A percentile compares a stretch with the other conserved stretches of the same genome.
Conservation (phyloP, 2,888 invertebrate genomes). For the Capitulum mitella region DNA sequence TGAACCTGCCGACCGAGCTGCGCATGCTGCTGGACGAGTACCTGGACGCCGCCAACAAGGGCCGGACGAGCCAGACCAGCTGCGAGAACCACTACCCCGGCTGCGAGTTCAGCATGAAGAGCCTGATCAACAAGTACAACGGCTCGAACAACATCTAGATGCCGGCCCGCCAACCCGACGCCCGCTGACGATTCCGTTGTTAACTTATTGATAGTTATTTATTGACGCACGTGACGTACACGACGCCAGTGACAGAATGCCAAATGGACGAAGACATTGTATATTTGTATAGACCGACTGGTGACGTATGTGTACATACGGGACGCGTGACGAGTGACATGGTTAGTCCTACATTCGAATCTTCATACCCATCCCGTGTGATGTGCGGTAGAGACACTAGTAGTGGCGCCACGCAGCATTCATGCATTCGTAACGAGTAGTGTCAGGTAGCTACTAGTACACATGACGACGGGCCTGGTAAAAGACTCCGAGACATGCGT, state of each 20-base stretch:
- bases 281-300: not conserved
- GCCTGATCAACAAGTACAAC: conserved; percentile 33
- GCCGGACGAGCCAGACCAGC: conserved; percentile 33
- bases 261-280: not conserved
- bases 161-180: not conserved
- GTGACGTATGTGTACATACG: not conserved
- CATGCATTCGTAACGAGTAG: conserved; percentile 18
- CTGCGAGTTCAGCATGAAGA: conserved; percentile 35
- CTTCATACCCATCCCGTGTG: conserved; percentile 9
- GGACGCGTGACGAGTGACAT: not conserved
- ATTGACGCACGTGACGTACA: conserved; percentile 3
- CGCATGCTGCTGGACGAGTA: conserved; percentile 35
- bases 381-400: not conserved
- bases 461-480: not conserved
- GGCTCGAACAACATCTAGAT: not conserved
- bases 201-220: conserved; percentile 23
- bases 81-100: conserved; percentile 34
- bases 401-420: not conserved
- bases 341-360: conserved; percentile 11
- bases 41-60: conserved; percentile 35
- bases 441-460: not conserved
- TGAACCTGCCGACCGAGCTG: conserved; percentile 35
- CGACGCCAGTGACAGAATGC: conserved; percentile 15
- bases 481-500: not conserved
- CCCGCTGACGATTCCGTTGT: not conserved